Evolutionary conservation across 2,113 vertebrate species (phyloP).

Genomic region (Onychostruthus taczanowskii): DNA sequence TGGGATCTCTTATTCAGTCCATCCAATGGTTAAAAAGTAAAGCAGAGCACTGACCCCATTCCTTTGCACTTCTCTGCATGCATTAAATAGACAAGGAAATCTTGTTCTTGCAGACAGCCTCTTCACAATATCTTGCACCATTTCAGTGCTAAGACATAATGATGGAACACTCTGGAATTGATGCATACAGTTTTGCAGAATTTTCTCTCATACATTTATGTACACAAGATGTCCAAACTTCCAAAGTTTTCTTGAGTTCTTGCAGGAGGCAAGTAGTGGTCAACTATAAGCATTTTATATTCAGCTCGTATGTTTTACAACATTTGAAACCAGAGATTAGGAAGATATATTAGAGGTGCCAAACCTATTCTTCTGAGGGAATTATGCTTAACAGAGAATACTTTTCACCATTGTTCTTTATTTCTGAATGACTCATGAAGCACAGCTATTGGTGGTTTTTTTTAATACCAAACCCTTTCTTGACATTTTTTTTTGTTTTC

Average conservation of each 20-base stretch:
- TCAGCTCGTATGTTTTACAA: not conserved
- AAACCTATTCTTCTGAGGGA: not conserved
- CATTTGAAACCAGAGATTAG: not conserved
- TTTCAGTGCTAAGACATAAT: not conserved
- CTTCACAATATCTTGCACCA: not conserved
- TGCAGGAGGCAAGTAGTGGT: not conserved
- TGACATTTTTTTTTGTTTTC: not conserved
- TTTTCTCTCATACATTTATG: not conserved
- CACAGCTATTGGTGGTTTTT: not conserved
- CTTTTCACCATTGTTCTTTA: slow-evolving; percentile 2
- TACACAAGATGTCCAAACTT: not conserved
- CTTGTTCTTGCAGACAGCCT: not conserved
- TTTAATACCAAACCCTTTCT: not conserved
- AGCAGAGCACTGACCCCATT: not conserved
- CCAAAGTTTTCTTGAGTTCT: not conserved
- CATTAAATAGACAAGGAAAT: not conserved
- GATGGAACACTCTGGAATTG: not conserved
- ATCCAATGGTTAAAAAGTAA: not conserved
- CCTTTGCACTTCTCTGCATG: not conserved
- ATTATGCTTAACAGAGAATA: not conserved
- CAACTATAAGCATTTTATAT: not conserved
- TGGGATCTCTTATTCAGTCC: not conserved
- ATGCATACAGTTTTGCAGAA: not conserved
- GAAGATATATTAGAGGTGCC: not conserved
- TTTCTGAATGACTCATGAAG: slow-evolving; percentile 25